Conservation (phyloP, 2,888 invertebrate genomes). For the Ferdinandea cuprea region DNA sequence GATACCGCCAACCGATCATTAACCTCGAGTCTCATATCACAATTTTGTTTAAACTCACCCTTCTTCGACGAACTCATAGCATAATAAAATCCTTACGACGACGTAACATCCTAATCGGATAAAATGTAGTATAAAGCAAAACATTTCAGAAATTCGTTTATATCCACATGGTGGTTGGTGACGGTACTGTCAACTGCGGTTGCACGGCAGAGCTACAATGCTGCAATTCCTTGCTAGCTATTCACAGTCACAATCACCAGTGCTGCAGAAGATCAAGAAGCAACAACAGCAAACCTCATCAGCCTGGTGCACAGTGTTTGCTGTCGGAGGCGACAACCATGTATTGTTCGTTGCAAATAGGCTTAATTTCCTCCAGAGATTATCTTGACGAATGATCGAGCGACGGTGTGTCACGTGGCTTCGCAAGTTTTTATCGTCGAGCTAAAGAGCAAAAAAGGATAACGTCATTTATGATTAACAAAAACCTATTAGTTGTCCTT, state of each 20-base stretch:
- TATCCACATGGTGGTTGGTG: slow-evolving; percentile 27
- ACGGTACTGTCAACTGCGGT: slow-evolving; percentile 38
- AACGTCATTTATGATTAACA: slow-evolving; percentile 75
- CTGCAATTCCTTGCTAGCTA: slow-evolving; percentile 52
- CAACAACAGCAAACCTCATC: slow-evolving; percentile 9
- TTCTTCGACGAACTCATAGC: too few species aligned
- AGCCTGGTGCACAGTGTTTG: slow-evolving; percentile 24
- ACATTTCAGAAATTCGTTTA: slow-evolving; percentile 61
- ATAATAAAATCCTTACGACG: slow-evolving; percentile 55
- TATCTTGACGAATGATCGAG: slow-evolving; percentile 74
- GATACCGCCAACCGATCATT: too few species aligned
- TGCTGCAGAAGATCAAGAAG: slow-evolving; percentile 6
- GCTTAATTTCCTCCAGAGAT: slow-evolving; percentile 73
- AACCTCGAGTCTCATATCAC: too few species aligned
- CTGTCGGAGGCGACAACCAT: slow-evolving; percentile 70
- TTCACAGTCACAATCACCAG: background rate
- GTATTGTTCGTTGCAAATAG: slow-evolving; percentile 71
- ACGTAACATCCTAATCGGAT: slow-evolving; percentile 67
- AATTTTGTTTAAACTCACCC: too few species aligned
- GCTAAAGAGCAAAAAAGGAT: slow-evolving; percentile 54
- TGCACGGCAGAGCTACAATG: slow-evolving; percentile 33
- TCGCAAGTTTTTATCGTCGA: slow-evolving; percentile 63
- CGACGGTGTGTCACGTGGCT: slow-evolving; percentile 71
- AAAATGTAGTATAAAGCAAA: slow-evolving; percentile 40
- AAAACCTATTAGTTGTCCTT: slow-evolving; percentile 71